Percentiles rank a stretch among this genome's conserved stretches.
These are phyloP conservation scores for Apeira syringaria DNA, from an alignment of 2,888 invertebrate species.

Conservation along the genomic window DNA sequence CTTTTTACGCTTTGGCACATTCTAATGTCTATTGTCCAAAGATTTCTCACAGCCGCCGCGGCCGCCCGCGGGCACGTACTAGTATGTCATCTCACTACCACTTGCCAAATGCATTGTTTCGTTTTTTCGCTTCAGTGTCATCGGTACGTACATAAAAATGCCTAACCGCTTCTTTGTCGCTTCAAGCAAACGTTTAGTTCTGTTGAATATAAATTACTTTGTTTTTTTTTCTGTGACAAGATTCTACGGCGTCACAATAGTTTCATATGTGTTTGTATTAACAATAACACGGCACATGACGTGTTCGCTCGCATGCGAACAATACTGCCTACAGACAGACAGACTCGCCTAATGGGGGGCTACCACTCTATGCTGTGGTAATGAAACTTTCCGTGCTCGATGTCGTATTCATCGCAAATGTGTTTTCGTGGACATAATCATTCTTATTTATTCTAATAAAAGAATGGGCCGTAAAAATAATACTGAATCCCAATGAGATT, in stretches of 20 bases:
- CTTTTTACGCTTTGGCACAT: constrained; percentile 14
- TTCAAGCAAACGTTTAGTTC: not conserved
- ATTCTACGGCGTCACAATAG: not conserved
- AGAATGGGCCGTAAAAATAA: too few species aligned
- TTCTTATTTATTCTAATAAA: too few species aligned
- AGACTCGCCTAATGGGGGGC: constrained; percentile 33
- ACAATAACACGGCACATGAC: constrained; percentile 54
- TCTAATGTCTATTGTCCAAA: constrained; percentile 33
- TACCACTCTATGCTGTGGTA: constrained; percentile 16
- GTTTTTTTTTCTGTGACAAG: constrained; percentile 7
- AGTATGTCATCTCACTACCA: constrained; percentile 35
- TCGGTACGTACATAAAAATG: constrained; percentile 44
- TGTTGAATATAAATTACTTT: constrained; percentile 2
- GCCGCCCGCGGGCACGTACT: constrained; percentile 13
- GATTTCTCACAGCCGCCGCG: constrained; percentile 46
- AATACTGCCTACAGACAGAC: constrained; percentile 55
- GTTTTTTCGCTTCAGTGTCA: constrained; percentile 46
- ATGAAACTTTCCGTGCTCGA: constrained; percentile 16
- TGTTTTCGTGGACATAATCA: constrained; percentile 14
- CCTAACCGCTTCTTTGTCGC: not conserved
- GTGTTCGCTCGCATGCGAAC: constrained; percentile 46
- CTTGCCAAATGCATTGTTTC: constrained; percentile 65
- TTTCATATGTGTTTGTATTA: constrained; percentile 14
- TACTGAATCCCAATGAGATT: too few species aligned
- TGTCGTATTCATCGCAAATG: constrained; percentile 19